Conservation (phyloP, 2,888 invertebrate genomes). For the Sympetrum striolatum region DNA sequence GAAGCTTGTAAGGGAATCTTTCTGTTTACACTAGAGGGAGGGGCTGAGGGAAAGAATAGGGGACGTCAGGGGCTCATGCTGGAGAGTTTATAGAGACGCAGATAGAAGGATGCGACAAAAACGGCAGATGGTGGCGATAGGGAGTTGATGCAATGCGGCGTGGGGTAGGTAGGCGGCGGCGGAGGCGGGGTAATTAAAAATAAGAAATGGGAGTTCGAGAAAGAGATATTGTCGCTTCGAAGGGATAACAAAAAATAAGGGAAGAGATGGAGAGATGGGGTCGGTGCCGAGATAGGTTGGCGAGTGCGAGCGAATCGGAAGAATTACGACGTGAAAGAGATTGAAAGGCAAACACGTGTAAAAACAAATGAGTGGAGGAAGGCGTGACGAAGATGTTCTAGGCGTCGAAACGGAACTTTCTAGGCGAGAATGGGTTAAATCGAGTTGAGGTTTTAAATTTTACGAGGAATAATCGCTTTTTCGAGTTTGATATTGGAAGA, state of each 20-base stretch:
- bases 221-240: not conserved
- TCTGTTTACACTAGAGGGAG: not conserved
- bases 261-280: not conserved
- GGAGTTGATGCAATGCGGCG: not conserved
- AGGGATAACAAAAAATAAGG: not conserved
- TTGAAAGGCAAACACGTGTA: not conserved
- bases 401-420: not conserved
- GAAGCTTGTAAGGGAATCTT: not conserved
- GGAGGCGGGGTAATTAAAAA: not conserved
- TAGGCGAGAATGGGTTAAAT: not conserved
- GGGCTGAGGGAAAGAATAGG: not conserved
- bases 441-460: not conserved
- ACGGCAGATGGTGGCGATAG: not conserved
- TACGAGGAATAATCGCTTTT: not conserved
- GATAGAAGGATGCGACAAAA: not conserved
- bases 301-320: not conserved
- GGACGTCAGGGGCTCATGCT: not conserved
- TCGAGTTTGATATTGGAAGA: too few species aligned
- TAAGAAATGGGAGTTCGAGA: not conserved
- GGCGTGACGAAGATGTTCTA: not conserved
- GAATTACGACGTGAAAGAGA: not conserved
- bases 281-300: not conserved
- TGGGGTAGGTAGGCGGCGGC: not conserved
- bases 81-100: not conserved
- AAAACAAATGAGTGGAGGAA: not conserved